Evolutionary conservation across 2,113 vertebrate species (phyloP), one percentile per base, ranked within the genome.

Genomic region (Nymphicus hollandicus): DNA sequence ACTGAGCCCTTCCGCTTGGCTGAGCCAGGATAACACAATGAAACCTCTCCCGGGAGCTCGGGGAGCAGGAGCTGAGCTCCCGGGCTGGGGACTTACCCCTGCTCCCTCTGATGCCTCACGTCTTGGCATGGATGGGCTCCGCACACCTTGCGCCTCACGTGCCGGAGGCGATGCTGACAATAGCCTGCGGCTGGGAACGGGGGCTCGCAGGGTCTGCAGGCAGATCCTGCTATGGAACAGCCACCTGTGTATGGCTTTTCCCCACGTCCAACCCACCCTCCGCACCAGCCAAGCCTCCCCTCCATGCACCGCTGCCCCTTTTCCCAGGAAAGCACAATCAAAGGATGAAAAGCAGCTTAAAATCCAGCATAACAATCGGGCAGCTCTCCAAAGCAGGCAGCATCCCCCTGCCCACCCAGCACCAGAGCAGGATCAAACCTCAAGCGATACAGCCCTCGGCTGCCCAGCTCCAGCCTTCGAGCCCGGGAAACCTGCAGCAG

Each of bases 371-470:
- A 84, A 91, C 89, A 74, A 87, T 72, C 20, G 3, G 60, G 49
- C 85, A 85, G 68, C 72, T 88, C 63, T 82, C 81, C 78, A 58
- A 71, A 89, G 76, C 82, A 39, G 1, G 71, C 55, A 71, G 93
- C 56, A 92, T 9, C 81, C 81, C 95, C 80, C 68, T 94, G 86
- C 88, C 90, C 89, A 91, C 91, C 92, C 95, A 88, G 79, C 86
- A 78, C 61, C 90, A 83, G 76, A 83, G 76, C 93, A 63, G 85
- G 64, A 80, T 91, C 96, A 96, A 95, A 95, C 93, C 96, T 95
- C 76, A 63, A 63, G 69, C 19, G 18, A 91, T 28, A 86, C 55
- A 88, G 86, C 82, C 87, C 69, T 46, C 28, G 3, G 72, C 90
- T 13, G 12, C 90, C 66, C 90, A 91, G 85, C 71, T 89, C 90